phyloP scores from a whole-genome alignment of 2,797 vertebrate species.

The Pangasius krempfi region DNA sequence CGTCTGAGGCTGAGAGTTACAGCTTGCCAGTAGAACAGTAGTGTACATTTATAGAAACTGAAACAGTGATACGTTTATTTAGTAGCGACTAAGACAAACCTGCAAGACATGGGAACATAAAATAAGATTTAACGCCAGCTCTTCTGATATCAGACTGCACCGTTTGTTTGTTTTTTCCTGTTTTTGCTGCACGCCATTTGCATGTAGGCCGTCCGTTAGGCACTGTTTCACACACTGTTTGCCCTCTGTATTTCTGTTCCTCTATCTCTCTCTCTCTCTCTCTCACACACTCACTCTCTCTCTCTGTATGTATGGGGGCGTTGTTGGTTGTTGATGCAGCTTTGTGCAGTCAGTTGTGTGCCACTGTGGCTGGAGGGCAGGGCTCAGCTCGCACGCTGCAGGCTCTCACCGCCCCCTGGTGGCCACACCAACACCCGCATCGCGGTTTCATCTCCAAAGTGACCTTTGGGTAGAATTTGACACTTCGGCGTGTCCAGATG shows the following conservation, averaged over 20 bases:
- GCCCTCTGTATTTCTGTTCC: slow-evolving; percentile 23
- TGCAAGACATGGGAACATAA: background rate
- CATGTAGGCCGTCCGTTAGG: slow-evolving; percentile 26
- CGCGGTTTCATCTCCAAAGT: background rate
- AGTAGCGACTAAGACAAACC: background rate
- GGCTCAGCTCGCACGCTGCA: background rate
- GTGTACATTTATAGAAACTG: background rate
- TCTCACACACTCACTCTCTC: background rate
- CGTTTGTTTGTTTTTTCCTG: background rate
- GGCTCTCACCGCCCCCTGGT: slow-evolving; percentile 45
- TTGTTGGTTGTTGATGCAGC: slow-evolving; percentile 42
- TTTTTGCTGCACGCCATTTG: slow-evolving; percentile 34
- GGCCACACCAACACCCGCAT: background rate
- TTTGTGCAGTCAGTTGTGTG: slow-evolving; percentile 23
- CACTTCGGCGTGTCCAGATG: background rate
- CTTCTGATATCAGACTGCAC: background rate
- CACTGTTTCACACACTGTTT: slow-evolving; percentile 9
- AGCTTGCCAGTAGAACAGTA: background rate
- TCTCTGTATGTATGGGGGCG: background rate
- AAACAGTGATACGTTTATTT: background rate
- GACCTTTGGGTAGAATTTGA: slow-evolving; percentile 28
- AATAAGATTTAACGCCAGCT: background rate
- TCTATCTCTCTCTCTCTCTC: background rate
- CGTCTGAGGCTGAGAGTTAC: background rate
- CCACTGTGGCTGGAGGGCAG: slow-evolving; percentile 37